Evolutionary conservation across 1,140 invertebrate genomes (phyloP), one percentile per base, ranked within the genome.

Genomic region (Magallana angulata): DNA sequence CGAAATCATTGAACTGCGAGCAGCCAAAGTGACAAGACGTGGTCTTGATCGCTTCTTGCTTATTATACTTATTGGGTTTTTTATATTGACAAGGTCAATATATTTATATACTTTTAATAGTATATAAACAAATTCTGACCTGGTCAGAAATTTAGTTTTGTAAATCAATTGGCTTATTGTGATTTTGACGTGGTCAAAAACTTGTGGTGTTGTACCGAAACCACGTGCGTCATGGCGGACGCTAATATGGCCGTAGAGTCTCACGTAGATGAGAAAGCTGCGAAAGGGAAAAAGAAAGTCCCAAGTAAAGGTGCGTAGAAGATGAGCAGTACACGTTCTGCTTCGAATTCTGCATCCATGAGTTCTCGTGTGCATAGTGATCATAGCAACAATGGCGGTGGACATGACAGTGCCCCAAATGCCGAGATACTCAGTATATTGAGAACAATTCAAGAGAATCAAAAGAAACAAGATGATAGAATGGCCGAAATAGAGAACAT

Each of bases 1-100:
- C 80, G n/a, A 82, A 58, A 56, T 82, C 80, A 82, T 57, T 82
- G 80, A 18, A 82, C 80, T 82, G 80, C 36, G 7, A 57, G 36
- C 48, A 82, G 48, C n/a, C 80, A 9, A 56, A n/a, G 48, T 56
- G 80, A 16, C 3, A 16, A 18, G 36, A 82, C 7, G 48, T 82
- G 12, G 80, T 82, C 64, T 71, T 71, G 18, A 11, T 71, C 8
- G 18, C 64, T 8, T 0, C 5, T 48, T 48, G 64, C 18, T 71
- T 7, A 24, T 18, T 24, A 71, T 71, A 48, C 36, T 48, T 48
- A 48, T 48, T 48, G 36, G 2, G 36, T 2, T 48, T 48, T 48
- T 48, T 48, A 4, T 48, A 48, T 48, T 48, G 36, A 48, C 36
- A 5, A 48, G 2, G 36, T 48, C 36, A 48, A 48, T 48, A 4